Conservation (phyloP, 2,797 vertebrate genomes). For the Hippoglossus hippoglossus region DNA sequence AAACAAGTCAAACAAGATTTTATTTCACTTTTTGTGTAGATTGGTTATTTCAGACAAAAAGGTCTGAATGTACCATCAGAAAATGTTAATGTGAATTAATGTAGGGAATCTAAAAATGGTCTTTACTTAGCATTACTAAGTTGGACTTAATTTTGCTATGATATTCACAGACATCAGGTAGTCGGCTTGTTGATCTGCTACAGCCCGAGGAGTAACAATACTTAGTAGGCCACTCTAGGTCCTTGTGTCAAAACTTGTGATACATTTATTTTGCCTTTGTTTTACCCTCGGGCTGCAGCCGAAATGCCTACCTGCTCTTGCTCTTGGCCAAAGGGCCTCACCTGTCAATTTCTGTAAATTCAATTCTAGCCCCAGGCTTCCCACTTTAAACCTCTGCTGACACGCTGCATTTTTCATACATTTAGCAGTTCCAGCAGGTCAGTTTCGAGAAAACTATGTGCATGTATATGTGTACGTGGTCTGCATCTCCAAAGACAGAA, state of each 20-base stretch:
- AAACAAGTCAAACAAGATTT: slow-evolving; percentile 61
- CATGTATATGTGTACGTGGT: slow-evolving; percentile 44
- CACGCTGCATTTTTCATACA: slow-evolving; percentile 30
- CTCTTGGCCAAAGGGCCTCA: slow-evolving; percentile 56
- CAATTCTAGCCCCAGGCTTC: slow-evolving; percentile 41
- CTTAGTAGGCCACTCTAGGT: slow-evolving; percentile 15
- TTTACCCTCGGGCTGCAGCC: slow-evolving; percentile 35
- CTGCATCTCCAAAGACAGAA: slow-evolving; percentile 53
- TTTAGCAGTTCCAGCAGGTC: slow-evolving; percentile 48
- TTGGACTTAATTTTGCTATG: background rate
- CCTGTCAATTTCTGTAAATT: slow-evolving; percentile 63
- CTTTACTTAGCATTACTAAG: background rate
- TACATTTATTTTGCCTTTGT: slow-evolving; percentile 31
- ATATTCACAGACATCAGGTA: background rate
- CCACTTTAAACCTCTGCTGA: slow-evolving; percentile 50
- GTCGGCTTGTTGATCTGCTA: slow-evolving; percentile 1
- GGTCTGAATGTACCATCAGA: background rate
- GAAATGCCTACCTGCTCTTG: slow-evolving; percentile 48
- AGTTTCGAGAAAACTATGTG: slow-evolving; percentile 38
- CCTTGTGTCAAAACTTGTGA: slow-evolving; percentile 13
- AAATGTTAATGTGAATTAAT: background rate
- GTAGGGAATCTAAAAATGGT: background rate
- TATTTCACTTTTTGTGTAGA: slow-evolving; percentile 9
- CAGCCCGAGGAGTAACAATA: slow-evolving; percentile 1
- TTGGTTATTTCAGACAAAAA: background rate